A percentile compares a stretch with the other conserved stretches of the same genome.
phyloP scores from a whole-genome alignment of 1,140 invertebrate genomes.

The Drosophila tropicalis region DNA sequence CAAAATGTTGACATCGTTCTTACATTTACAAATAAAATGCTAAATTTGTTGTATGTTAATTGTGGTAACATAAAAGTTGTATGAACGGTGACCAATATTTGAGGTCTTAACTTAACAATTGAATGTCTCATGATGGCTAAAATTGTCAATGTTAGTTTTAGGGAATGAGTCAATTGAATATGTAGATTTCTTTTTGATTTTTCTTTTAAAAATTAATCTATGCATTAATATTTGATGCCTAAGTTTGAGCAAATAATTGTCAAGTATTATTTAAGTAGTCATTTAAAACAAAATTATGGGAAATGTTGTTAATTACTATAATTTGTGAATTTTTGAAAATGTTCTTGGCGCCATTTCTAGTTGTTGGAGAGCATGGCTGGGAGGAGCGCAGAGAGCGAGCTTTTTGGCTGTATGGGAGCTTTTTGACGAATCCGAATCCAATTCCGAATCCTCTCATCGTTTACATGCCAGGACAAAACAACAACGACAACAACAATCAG shows the following conservation, averaged over 20 bases:
- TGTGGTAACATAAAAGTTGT: neutral
- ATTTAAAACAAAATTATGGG: no score
- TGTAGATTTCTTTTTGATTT: no score
- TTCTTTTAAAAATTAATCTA: no score
- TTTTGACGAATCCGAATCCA: constrained; percentile 19
- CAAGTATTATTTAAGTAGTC: no score
- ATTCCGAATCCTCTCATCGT: constrained; percentile 22
- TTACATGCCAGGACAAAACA: constrained; percentile 23
- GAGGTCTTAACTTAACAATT: neutral
- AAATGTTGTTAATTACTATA: no score
- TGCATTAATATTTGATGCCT: no score
- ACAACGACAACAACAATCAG: constrained; percentile 52
- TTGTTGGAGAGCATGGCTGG: neutral
- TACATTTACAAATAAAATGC: neutral
- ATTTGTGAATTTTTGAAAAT: no score
- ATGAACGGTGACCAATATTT: neutral
- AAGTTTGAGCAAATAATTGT: no score
- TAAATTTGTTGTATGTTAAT: neutral
- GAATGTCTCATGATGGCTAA: no score
- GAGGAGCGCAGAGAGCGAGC: constrained; percentile 34
- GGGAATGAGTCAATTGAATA: no score
- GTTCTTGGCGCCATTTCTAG: constrained; percentile 48
- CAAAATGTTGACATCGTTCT: neutral
- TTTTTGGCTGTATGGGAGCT: constrained; percentile 46
- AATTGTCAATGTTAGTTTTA: no score